A percentile compares a stretch with the other conserved stretches of the same genome.
These are phyloP conservation scores for Macrotis lagotis DNA, from an alignment of 2,113 vertebrate genomes.

Conservation along the genomic window DNA sequence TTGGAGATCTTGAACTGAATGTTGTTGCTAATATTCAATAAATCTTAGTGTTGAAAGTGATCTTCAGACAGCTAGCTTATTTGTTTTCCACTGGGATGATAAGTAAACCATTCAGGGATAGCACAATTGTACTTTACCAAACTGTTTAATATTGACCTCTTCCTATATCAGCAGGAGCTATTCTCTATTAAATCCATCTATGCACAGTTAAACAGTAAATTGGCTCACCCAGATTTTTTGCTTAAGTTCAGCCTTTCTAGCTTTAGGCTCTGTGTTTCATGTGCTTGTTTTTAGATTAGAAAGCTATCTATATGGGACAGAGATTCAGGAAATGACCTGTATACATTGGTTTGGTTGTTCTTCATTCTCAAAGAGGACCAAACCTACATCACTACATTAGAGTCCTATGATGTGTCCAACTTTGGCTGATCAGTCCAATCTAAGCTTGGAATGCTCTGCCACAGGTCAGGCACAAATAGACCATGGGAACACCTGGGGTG, in stretches of 20 bases:
- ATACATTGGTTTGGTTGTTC: no score
- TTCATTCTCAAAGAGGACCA: no score
- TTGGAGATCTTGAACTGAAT: not conserved
- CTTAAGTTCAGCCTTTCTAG: not conserved
- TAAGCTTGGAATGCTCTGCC: no score
- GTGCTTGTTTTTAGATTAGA: not conserved
- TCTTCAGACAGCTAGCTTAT: not conserved
- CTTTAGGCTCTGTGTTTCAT: not conserved
- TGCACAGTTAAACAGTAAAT: not conserved
- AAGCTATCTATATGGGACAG: not conserved
- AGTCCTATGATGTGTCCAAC: no score
- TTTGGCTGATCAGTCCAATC: no score
- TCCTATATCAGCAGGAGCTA: not conserved
- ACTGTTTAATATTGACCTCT: not conserved
- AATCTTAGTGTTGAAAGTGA: not conserved
- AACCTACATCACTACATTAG: no score
- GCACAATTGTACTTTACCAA: not conserved
- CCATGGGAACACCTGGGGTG: no score
- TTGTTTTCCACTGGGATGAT: not conserved
- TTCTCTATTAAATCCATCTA: not conserved
- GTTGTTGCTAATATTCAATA: not conserved
- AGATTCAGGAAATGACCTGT: no score
- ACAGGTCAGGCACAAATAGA: no score
- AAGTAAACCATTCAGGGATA: not conserved
- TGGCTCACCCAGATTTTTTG: not conserved